These are phyloP conservation scores for Epinephelus awoara DNA, from an alignment of 2,797 vertebrate species.

Conservation along the genomic window DNA sequence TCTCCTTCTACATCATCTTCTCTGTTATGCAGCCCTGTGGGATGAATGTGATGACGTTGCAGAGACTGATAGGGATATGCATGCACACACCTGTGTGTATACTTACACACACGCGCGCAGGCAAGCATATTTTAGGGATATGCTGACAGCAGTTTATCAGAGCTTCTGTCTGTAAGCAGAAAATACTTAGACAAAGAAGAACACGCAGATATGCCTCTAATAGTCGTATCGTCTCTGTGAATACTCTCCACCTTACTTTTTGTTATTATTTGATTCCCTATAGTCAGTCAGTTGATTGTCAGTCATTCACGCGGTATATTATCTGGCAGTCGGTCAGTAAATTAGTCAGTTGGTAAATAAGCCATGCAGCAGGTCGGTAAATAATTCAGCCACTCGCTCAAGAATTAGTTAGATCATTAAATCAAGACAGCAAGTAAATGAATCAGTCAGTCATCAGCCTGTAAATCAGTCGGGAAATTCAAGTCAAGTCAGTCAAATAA, in stretches of 20 bases:
- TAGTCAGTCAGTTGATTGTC: slow-evolving; percentile 65
- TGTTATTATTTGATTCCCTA: slow-evolving; percentile 46
- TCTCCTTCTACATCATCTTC: slow-evolving; percentile 22
- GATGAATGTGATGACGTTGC: slow-evolving; percentile 48
- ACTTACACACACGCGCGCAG: neutral
- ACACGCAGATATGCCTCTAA: neutral
- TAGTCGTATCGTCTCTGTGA: neutral
- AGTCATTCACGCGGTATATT: slow-evolving; percentile 66
- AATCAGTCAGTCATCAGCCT: slow-evolving; percentile 39
- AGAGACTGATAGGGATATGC: slow-evolving; percentile 34
- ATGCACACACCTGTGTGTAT: slow-evolving; percentile 18
- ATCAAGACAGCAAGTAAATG: slow-evolving; percentile 44
- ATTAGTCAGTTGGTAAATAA: slow-evolving; percentile 64
- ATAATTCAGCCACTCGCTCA: slow-evolving; percentile 46
- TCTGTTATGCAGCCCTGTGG: slow-evolving; percentile 20
- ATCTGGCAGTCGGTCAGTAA: slow-evolving; percentile 61
- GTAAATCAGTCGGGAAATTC: slow-evolving; percentile 67
- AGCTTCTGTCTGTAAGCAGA: slow-evolving; percentile 46
- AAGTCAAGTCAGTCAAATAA: slow-evolving; percentile 67
- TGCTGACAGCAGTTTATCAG: slow-evolving; percentile 56
- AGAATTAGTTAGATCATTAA: slow-evolving; percentile 57
- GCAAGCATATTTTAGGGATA: slow-evolving; percentile 45
- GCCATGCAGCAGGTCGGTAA: slow-evolving; percentile 35
- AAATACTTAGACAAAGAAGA: slow-evolving; percentile 29
- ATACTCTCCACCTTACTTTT: slow-evolving; percentile 8